Evolutionary conservation across 1,140 invertebrate genomes (phyloP), one percentile per base, ranked within the genome.

Genomic region (Danaus plexippus): DNA sequence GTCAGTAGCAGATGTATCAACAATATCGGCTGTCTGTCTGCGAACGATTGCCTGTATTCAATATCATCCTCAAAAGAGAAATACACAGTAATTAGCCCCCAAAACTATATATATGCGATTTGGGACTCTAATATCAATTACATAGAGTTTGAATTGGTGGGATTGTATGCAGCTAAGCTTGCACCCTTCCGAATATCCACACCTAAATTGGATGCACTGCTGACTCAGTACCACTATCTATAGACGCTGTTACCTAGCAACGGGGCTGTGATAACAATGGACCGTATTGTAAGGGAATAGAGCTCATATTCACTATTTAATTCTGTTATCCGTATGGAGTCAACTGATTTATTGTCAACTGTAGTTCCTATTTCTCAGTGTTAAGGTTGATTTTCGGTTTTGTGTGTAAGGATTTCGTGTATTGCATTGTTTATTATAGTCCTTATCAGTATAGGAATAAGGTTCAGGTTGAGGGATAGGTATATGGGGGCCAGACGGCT

Each of bases 401-500:
- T 13, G 15, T 40, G 41, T 44, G 22, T 47, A 32, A 32, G 22
- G 22, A 32, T 32, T 32, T 32, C 7, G 22, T 32, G 22, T 32
- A 32, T 32, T 32, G 22, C 22, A 32, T 32, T 32, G 22, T 32
- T 32, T 32, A 32, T 32, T 32, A 32, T 32, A 6, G 5, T 32
- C 22, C 22, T 54, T 55, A 41, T 55, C 9, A 8, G 11, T 15
- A 46, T 32, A 44, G 53, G 43, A 48, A 48, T 55, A 46, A 47
- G 53, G 45, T 46, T 55, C 48, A 55, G 53, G 22, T 32, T 32
- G 22, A 4, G 0, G 52, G 47, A 44, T 58, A 58, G 65, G 49
- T 64, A 64, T 50, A 64, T 64, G 65, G 65, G 65, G 65, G 63
- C 66, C 66, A 67, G 66, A 67, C 66, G 66, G 66, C 66, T 67